These are phyloP conservation scores for Ochotona princeps DNA, from an alignment of 2,113 vertebrate genomes.

Conservation along the genomic window DNA sequence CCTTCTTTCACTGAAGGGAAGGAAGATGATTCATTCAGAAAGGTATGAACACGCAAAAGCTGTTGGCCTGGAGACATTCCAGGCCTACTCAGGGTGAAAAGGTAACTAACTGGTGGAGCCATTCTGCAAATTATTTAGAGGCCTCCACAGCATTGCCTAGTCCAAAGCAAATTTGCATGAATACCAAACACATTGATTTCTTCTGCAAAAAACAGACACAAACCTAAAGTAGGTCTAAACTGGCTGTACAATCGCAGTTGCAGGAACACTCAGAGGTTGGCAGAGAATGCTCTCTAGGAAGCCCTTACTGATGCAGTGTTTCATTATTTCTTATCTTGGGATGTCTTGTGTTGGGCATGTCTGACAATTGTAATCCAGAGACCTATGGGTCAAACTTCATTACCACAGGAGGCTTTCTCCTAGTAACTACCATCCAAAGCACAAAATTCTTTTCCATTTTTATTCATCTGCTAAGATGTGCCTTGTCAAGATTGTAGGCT, in stretches of 20 bases:
- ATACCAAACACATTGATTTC: slow-evolving; percentile 34
- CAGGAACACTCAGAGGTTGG: background rate
- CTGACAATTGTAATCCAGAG: slow-evolving; percentile 43
- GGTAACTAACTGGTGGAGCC: slow-evolving; percentile 62
- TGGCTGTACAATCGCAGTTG: slow-evolving; percentile 54
- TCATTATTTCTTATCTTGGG: slow-evolving; percentile 52
- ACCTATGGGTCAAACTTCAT: slow-evolving; percentile 20
- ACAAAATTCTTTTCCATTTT: slow-evolving; percentile 76
- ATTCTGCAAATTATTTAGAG: slow-evolving; percentile 60
- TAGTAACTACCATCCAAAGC: slow-evolving; percentile 67
- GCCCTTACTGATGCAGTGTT: slow-evolving; percentile 5
- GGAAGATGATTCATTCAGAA: slow-evolving; percentile 56
- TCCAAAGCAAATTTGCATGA: slow-evolving; percentile 45
- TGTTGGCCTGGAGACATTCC: slow-evolving; percentile 65
- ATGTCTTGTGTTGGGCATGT: background rate
- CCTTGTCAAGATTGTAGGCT: background rate
- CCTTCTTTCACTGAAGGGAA: slow-evolving; percentile 55
- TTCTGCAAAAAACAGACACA: slow-evolving; percentile 43
- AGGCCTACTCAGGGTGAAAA: slow-evolving; percentile 67
- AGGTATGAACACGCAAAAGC: slow-evolving; percentile 59
- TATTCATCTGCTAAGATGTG: slow-evolving; percentile 71
- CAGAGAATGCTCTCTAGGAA: slow-evolving; percentile 68
- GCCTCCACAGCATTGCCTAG: background rate
- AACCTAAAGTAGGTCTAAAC: background rate
- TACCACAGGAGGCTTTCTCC: background rate